A percentile compares a stretch with the other conserved stretches of the same genome.
phyloP scores from a whole-genome alignment of 30 jellyfish, hydroid and myxozoan genomes.

The Aurelia sp. region DNA sequence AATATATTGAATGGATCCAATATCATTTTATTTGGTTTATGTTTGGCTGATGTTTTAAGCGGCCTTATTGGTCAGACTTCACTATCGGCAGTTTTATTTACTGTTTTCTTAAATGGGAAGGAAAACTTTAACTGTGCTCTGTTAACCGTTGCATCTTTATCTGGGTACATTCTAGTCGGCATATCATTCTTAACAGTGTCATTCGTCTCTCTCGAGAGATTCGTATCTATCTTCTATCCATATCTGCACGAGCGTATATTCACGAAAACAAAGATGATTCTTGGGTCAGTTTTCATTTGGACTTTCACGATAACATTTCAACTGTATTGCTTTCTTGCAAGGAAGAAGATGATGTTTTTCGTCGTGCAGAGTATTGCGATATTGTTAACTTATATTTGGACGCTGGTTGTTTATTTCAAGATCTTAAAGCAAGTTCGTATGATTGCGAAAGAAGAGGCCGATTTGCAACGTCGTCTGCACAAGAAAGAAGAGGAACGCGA shows the following conservation, averaged over 20 bases:
- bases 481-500: conserved; percentile 51
- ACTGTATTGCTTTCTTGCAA: conserved; percentile 44
- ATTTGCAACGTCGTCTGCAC: conserved; percentile 46
- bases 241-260: conserved; percentile 40
- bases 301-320: conserved; percentile 1
- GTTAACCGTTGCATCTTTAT: conserved; percentile 31
- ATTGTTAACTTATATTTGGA: conserved; percentile 63
- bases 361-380: conserved; percentile 58
- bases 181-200: conserved; percentile 75
- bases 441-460: conserved; percentile 48
- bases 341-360: conserved; percentile 36
- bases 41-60: conserved; percentile 64
- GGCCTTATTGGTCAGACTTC: conserved; percentile 69
- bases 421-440: conserved; percentile 58
- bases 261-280: conserved; percentile 28
- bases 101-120: conserved; percentile 16
- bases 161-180: conserved; percentile 75
- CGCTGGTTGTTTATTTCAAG: conserved; percentile 55
- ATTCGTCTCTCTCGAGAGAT: conserved; percentile 75
- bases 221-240: conserved; percentile 80
- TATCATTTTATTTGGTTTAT: conserved; percentile 38
- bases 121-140: conserved; percentile 43
- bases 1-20: conserved; percentile 39
- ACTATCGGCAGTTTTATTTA: conserved; percentile 39
- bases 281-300: conserved; percentile 67